Percentiles rank a stretch among this genome's conserved stretches.
These are phyloP conservation scores for Drosophila meridiana DNA, from an alignment of 2,888 invertebrate genomes.

Conservation along the genomic window DNA sequence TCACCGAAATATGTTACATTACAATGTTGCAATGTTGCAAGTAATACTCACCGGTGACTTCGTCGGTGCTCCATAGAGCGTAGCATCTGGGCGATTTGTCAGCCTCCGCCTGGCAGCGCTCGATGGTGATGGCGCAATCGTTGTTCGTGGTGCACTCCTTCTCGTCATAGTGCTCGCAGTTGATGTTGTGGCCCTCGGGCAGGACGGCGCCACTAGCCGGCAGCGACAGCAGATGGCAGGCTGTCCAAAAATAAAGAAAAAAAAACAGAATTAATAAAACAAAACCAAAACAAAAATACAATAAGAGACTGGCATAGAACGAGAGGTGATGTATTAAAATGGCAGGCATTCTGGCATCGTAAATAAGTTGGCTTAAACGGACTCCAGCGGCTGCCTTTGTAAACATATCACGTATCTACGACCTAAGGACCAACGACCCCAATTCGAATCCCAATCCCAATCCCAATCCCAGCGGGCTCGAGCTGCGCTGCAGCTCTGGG, in stretches of 20 bases:
- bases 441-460: constrained; percentile 43
- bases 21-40: background rate
- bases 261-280: background rate
- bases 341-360: constrained; percentile 11
- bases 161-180: constrained; percentile 83
- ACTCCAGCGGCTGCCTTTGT: constrained; percentile 57
- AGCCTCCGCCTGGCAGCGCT: constrained; percentile 86
- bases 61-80: constrained; percentile 91
- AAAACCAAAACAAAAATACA: background rate
- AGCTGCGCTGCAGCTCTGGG: constrained; percentile 18
- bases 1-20: background rate
- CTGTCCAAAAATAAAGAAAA: constrained; percentile 30
- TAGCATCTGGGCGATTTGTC: constrained; percentile 93
- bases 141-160: constrained; percentile 81
- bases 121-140: constrained; percentile 87
- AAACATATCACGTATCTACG: constrained; percentile 61
- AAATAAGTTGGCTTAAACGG: constrained; percentile 30
- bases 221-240: constrained; percentile 32
- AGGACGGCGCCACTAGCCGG: constrained; percentile 64
- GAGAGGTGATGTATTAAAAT: constrained; percentile 45
- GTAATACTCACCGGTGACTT: constrained; percentile 87
- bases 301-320: constrained; percentile 5
- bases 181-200: constrained; percentile 77
- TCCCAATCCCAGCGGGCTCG: constrained; percentile 34
- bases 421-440: constrained; percentile 50